A percentile compares a stretch with the other conserved stretches of the same genome.
Evolutionary conservation across 2,888 invertebrate genomes (phyloP).

Genomic region (Cerastis rubricosa): DNA sequence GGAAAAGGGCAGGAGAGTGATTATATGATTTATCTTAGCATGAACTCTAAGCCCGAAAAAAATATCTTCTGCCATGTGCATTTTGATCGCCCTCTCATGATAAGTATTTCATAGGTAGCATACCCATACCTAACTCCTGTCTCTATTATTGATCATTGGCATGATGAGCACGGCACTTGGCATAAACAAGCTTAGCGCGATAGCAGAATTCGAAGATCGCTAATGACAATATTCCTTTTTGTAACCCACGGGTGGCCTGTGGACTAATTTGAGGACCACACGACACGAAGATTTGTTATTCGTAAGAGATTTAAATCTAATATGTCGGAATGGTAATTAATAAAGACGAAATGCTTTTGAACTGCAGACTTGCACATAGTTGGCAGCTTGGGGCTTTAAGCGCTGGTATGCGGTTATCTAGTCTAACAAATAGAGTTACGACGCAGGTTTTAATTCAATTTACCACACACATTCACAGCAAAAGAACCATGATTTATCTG

Average conservation of each 20-base stretch:
- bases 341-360: conserved; percentile 48
- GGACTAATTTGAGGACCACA: conserved; percentile 5
- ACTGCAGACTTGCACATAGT: conserved; percentile 24
- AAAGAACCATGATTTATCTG: neutral
- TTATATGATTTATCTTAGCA: neutral
- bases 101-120: neutral
- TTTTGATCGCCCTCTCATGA: neutral
- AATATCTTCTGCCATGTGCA: neutral
- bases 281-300: conserved; percentile 5
- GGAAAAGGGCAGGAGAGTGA: neutral
- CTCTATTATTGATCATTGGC: neutral
- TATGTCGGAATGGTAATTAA: conserved; percentile 15
- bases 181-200: neutral
- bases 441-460: neutral
- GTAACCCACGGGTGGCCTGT: conserved; percentile 10
- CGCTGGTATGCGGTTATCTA: conserved; percentile 8
- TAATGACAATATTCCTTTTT: neutral
- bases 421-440: conserved; percentile 5
- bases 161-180: neutral
- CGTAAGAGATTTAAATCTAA: conserved; percentile 9
- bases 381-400: conserved; percentile 22
- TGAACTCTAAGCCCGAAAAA: neutral
- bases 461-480: neutral
- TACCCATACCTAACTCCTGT: neutral
- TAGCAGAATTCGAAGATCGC: neutral